Conservation (phyloP, 2,113 vertebrate genomes). For the Ranitomeya imitator region DNA sequence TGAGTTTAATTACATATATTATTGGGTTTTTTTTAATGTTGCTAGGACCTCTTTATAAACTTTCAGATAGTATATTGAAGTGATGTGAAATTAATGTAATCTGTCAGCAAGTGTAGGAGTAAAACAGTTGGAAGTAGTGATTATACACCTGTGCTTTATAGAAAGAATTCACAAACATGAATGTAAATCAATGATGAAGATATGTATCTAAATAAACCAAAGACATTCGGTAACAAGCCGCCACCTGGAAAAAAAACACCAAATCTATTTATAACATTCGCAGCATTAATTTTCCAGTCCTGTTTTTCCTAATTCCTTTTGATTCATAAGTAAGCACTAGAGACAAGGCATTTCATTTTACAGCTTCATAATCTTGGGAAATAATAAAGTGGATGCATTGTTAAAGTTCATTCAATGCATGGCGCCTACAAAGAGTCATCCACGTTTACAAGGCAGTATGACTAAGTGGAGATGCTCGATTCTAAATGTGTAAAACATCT, state of each 20-base stretch:
- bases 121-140: neutral
- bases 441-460: slow-evolving; percentile 22
- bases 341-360: slow-evolving; percentile 19
- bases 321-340: slow-evolving; percentile 23
- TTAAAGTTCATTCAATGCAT: slow-evolving; percentile 36
- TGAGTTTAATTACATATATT: no score
- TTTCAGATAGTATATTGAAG: neutral
- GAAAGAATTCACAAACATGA: neutral
- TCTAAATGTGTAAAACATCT: slow-evolving; percentile 48
- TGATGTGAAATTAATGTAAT: neutral
- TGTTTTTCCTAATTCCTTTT: slow-evolving; percentile 13
- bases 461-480: slow-evolving; percentile 34
- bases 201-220: neutral
- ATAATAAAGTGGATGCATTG: slow-evolving; percentile 23
- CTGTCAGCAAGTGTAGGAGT: slow-evolving; percentile 11
- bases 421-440: slow-evolving; percentile 11
- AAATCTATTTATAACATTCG: neutral
- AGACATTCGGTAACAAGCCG: slow-evolving; percentile 3
- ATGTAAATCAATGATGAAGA: neutral
- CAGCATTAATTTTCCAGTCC: neutral
- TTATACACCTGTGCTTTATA: slow-evolving; percentile 4
- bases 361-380: slow-evolving; percentile 17
- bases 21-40: no score
- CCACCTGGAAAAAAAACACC: slow-evolving; percentile 20
- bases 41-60: neutral